Evolutionary conservation across 2,797 vertebrate genomes (phyloP), one percentile per base, ranked within the genome.

Genomic region (Sebastes cheni): DNA sequence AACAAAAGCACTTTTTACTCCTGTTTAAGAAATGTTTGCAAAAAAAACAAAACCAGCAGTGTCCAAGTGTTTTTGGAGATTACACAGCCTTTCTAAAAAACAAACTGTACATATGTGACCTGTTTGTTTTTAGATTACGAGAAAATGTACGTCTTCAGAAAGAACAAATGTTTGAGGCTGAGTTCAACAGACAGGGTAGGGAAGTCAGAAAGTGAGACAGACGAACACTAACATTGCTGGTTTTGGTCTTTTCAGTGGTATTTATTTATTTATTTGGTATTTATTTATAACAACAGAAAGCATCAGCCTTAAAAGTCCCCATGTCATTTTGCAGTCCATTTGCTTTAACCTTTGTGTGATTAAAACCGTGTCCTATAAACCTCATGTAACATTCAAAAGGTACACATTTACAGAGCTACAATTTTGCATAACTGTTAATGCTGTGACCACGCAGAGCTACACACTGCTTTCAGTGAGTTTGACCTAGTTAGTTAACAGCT

Each of bases 401-500:
- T 30, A 2, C 67, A 62, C 20, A 75, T 80, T 67, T 27, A 72
- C 65, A 61, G 54, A 73, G 64, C 46, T 60, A 16, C 61, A 72
- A 25, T 39, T 54, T 18, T 72, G 29, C 29, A 61, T 23, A 46
- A 54, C 27, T 75, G 46, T 72, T 70, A 60, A 36, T 72, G 12
- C 66, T 61, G 46, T 29, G 55, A 67, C 27, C 27, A 52, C 59
- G 67, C 77, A 73, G 52, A 22, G 36, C 68, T 23, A 16, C 54
- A 50, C 29, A 16, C 46, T 75, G 75, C 52, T 50, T 67, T 68
- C n/a, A 79, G 23, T 22, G 39, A 85, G 58, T 82, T 78, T 83
- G 77, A 86, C 81, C 89, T 61, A 87, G 61, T 88, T 88, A 59
- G 74, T 72, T 65, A 86, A 77, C 75, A 75, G 82, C 30, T 76